phyloP scores from a whole-genome alignment of 2,797 vertebrate species.

The Microctenopoma steveboyesi region DNA sequence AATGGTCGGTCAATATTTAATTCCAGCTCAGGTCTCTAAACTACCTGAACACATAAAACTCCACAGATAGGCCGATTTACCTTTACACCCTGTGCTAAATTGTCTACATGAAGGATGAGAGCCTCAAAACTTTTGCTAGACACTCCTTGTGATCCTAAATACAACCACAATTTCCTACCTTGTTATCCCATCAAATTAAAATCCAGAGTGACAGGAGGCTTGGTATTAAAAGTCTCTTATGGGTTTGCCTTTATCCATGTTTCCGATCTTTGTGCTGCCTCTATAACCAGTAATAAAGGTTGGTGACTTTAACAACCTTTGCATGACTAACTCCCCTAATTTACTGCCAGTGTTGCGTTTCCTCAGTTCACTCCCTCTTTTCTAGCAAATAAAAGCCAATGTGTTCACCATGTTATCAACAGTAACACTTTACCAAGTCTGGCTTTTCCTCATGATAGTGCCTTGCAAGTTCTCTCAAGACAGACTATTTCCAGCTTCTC shows the following conservation, averaged over 20 bases:
- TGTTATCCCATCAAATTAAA: conserved; percentile 39
- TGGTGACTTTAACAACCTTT: conserved; percentile 33
- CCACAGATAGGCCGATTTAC: conserved; percentile 15
- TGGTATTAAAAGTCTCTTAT: conserved; percentile 12
- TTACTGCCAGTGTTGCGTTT: conserved; percentile 41
- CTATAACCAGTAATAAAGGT: conserved; percentile 22
- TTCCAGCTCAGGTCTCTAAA: conserved; percentile 5
- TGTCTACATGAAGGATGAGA: conserved; percentile 8
- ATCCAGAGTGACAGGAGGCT: conserved; percentile 30
- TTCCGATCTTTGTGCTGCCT: conserved; percentile 42
- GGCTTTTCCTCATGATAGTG: background rate
- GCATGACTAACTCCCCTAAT: conserved; percentile 65
- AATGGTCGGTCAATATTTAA: conserved; percentile 37
- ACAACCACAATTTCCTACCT: conserved; percentile 20
- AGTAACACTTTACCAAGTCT: background rate
- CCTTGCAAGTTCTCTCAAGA: background rate
- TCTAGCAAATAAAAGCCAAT: conserved; percentile 15
- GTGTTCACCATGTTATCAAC: conserved; percentile 6
- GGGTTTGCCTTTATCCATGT: conserved; percentile 30
- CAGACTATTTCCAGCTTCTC: background rate
- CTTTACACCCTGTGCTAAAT: conserved; percentile 10
- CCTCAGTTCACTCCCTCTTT: conserved; percentile 18
- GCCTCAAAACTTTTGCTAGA: background rate
- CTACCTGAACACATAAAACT: conserved; percentile 16
- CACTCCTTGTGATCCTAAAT: conserved; percentile 20